Percentiles rank a stretch among this genome's conserved stretches.
Evolutionary conservation across 1,140 invertebrate genomes (phyloP).

Genomic region (Caerostris darwini): DNA sequence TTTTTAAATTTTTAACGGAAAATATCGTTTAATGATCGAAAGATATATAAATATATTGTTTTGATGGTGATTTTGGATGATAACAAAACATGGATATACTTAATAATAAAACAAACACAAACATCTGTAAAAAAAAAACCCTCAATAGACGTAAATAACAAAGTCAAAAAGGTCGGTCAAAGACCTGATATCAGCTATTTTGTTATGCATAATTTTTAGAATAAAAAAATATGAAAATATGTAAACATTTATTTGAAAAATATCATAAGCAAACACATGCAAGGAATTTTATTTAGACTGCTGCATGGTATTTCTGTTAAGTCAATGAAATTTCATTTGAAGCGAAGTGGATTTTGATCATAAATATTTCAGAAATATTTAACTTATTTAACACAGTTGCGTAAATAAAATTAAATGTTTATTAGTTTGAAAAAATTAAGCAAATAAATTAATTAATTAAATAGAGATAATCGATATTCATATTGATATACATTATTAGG

Average conservation of each 20-base stretch:
- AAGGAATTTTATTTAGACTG: background rate
- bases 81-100: background rate
- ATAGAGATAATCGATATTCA: too few relatives aligned
- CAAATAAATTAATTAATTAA: too few relatives aligned
- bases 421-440: too few relatives aligned
- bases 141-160: background rate
- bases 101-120: background rate
- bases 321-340: background rate
- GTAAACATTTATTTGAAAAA: background rate
- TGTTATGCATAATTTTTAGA: background rate
- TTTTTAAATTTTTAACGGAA: background rate
- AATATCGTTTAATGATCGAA: too few relatives aligned
- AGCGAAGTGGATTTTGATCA: too few relatives aligned
- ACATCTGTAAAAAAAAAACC: background rate
- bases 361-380: too few relatives aligned
- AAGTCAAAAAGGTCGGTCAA: constrained; percentile 41
- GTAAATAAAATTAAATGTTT: too few relatives aligned
- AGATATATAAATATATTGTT: background rate
- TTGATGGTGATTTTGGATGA: background rate
- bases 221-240: background rate
- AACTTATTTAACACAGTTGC: too few relatives aligned
- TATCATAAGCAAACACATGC: background rate
- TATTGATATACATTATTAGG: too few relatives aligned
- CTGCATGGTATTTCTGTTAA: background rate
- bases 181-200: background rate